These are phyloP conservation scores for Chloebia gouldiae DNA, from an alignment of 2,113 vertebrate genomes.

Conservation along the genomic window DNA sequence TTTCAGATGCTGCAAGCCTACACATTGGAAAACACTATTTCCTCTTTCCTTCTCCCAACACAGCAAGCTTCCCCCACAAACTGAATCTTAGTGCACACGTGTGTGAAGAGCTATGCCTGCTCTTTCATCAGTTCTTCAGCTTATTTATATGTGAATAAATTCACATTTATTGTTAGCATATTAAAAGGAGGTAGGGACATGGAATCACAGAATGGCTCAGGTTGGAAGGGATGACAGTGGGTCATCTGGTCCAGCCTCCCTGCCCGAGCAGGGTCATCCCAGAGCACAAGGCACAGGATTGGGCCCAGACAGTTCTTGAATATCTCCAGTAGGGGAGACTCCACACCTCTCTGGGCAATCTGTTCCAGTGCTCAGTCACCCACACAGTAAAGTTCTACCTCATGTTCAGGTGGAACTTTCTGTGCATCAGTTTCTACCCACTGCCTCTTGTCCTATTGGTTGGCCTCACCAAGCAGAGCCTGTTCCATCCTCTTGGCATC, in stretches of 20 bases:
- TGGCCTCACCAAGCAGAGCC: rapidly evolving
- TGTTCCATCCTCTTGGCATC: not conserved
- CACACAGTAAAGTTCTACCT: rapidly evolving
- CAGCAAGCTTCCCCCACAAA: not conserved
- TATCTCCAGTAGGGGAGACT: not conserved
- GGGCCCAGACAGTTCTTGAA: rapidly evolving
- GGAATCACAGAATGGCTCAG: not conserved
- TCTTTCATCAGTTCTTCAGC: not conserved
- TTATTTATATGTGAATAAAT: too few relatives aligned
- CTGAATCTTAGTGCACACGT: rapidly evolving
- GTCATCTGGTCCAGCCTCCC: not conserved
- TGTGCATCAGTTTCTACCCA: not conserved
- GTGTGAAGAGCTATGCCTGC: not conserved
- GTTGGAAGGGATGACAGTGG: not conserved
- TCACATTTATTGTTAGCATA: not conserved
- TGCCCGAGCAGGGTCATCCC: not conserved
- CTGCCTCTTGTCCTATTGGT: not conserved
- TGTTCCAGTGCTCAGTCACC: not conserved
- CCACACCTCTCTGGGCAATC: rapidly evolving
- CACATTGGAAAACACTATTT: not conserved
- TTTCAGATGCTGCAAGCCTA: not conserved
- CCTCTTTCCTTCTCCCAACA: not conserved
- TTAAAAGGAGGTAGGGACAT: not conserved
- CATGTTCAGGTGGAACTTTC: not conserved
- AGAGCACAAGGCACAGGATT: not conserved